Percentiles rank a stretch among this genome's conserved stretches.
Evolutionary conservation across 2,888 invertebrate genomes (phyloP).

Genomic region (Lydus trimaculatus): DNA sequence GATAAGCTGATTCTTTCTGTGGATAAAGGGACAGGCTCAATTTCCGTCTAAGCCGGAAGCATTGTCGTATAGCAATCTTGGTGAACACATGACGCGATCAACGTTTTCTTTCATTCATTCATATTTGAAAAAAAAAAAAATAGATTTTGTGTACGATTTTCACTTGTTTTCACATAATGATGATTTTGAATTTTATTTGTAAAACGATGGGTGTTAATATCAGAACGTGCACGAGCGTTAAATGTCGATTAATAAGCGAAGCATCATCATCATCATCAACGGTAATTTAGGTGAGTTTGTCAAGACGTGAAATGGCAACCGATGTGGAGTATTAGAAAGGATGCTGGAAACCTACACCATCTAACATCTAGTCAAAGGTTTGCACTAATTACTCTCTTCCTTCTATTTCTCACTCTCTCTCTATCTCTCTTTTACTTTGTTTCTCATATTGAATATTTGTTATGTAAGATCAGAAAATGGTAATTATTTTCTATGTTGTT

Average conservation of each 20-base stretch:
- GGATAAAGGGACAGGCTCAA: neutral
- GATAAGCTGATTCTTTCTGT: neutral
- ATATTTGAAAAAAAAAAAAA: too few relatives aligned
- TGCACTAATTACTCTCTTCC: constrained; percentile 41
- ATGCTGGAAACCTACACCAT: constrained; percentile 16
- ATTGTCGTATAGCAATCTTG: neutral
- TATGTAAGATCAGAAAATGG: too few relatives aligned
- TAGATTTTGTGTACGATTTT: too few relatives aligned
- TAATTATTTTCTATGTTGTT: too few relatives aligned
- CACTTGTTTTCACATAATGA: neutral
- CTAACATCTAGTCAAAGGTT: constrained; percentile 32
- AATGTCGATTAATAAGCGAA: constrained; percentile 7
- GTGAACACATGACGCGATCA: neutral
- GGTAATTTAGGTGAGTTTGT: constrained; percentile 3
- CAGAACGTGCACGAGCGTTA: constrained; percentile 9
- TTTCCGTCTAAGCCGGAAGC: neutral
- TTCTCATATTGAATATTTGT: too few relatives aligned
- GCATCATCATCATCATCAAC: neutral
- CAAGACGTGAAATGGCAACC: constrained; percentile 8
- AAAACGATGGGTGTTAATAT: neutral
- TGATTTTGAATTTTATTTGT: neutral
- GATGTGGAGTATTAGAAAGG: neutral
- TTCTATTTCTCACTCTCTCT: too few relatives aligned
- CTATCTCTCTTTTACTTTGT: too few relatives aligned
- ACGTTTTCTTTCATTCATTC: neutral